Conservation (phyloP, 2,888 invertebrate species). For the Tipula unca region DNA sequence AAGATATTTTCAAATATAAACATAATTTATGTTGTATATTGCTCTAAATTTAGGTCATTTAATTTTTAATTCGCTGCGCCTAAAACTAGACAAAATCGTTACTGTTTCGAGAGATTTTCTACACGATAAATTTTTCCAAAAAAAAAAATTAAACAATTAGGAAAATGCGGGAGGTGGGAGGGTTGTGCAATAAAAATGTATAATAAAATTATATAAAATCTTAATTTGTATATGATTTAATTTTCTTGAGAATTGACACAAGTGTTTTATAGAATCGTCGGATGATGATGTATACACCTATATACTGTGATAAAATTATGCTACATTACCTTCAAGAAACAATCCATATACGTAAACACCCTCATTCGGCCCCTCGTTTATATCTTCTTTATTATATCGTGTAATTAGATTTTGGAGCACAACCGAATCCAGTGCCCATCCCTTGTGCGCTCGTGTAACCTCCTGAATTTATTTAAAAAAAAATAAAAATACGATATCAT, state of each 20-base stretch:
- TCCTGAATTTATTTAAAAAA: constrained; percentile 50
- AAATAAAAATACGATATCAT: neutral
- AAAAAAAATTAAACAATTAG: neutral
- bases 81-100: neutral
- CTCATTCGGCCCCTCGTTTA: constrained; percentile 82
- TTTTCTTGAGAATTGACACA: neutral
- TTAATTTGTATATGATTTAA: neutral
- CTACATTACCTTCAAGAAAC: constrained; percentile 72
- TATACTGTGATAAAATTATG: no score
- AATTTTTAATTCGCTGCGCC: neutral
- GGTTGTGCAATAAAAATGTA: neutral
- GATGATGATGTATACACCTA: no score
- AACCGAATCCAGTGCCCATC: constrained; percentile 94
- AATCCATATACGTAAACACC: constrained; percentile 87
- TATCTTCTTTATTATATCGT: constrained; percentile 77
- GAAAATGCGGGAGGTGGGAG: neutral
- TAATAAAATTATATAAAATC: neutral
- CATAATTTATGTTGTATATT: neutral
- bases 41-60: neutral
- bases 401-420: constrained; percentile 90
- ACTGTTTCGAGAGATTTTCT: neutral
- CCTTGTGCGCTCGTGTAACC: constrained; percentile 91
- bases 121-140: neutral
- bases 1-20: neutral
- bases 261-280: neutral